Evolutionary conservation across 1,140 invertebrate species (phyloP).

Genomic region (Nautilus pompilius): DNA sequence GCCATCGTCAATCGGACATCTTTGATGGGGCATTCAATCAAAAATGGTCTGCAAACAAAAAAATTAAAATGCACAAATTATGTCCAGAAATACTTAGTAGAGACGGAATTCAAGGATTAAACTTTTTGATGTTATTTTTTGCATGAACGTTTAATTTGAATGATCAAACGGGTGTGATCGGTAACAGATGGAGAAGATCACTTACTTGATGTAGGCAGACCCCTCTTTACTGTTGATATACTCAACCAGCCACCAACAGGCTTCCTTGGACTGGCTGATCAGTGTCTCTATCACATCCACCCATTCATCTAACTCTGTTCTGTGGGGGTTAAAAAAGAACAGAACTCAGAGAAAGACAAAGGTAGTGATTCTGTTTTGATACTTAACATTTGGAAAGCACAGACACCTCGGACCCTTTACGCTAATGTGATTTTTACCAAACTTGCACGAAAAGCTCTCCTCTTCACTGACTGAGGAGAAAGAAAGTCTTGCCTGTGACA

Average conservation of each 20-base stretch:
- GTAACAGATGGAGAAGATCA: constrained; percentile 2
- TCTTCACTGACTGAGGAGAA: too few species aligned
- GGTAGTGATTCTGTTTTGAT: too few species aligned
- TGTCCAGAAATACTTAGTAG: too few species aligned
- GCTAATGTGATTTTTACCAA: too few species aligned
- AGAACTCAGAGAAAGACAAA: not conserved
- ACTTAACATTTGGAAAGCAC: too few species aligned
- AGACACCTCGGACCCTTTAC: too few species aligned
- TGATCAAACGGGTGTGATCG: not conserved
- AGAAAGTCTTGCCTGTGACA: too few species aligned
- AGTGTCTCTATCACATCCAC: constrained; percentile 49
- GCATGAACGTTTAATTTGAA: not conserved
- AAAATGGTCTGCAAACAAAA: constrained; percentile 48
- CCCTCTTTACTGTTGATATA: constrained; percentile 52
- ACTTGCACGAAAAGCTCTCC: too few species aligned
- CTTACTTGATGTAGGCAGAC: constrained; percentile 52
- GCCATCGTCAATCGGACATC: constrained; percentile 54
- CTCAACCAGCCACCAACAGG: constrained; percentile 53
- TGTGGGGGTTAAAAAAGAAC: constrained; percentile 13
- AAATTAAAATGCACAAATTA: too few species aligned
- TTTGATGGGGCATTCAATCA: constrained; percentile 56
- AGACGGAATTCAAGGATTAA: too few species aligned
- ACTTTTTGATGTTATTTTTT: too few species aligned
- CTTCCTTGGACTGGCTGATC: constrained; percentile 44
- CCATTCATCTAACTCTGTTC: constrained; percentile 54